A percentile compares a stretch with the other conserved stretches of the same genome.
Conservation (phyloP, 2,797 vertebrate genomes). For the Merluccius polli region DNA sequence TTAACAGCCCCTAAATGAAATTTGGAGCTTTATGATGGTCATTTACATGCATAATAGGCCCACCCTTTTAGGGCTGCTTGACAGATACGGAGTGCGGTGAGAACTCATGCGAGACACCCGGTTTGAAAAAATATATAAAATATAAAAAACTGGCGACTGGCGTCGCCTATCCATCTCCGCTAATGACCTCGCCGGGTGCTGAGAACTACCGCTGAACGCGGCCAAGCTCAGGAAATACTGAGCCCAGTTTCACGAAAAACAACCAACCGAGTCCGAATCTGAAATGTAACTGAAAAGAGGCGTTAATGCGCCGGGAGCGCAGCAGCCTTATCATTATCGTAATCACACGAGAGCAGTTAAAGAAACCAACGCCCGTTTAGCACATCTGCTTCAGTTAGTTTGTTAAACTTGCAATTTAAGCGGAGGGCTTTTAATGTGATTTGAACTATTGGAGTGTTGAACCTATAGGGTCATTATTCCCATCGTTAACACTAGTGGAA, state of each 20-base stretch:
- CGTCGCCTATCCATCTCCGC: conserved; percentile 85
- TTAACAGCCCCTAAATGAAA: conserved; percentile 94
- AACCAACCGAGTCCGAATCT: conserved; percentile 59
- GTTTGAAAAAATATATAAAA: conserved; percentile 61
- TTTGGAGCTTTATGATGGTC: conserved; percentile 95
- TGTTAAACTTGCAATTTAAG: conserved; percentile 4
- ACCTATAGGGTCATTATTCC: neutral
- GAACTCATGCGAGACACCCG: conserved; percentile 87
- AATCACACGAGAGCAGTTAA: conserved; percentile 5
- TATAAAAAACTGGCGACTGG: conserved; percentile 58
- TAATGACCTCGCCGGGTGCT: conserved; percentile 81
- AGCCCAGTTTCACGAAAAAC: conserved; percentile 61
- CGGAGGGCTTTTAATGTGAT: neutral
- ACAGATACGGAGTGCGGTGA: conserved; percentile 88
- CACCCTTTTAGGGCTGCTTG: conserved; percentile 84
- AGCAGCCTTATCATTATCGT: conserved; percentile 11
- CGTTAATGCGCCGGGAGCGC: conserved; percentile 4
- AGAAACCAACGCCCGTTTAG: conserved; percentile 13
- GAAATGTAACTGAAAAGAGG: conserved; percentile 13
- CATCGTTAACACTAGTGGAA: neutral
- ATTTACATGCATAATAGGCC: conserved; percentile 94
- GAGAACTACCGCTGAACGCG: conserved; percentile 50
- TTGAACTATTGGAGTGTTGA: conserved; percentile 2
- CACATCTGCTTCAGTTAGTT: conserved; percentile 17
- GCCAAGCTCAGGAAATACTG: conserved; percentile 62